phyloP scores from a whole-genome alignment of 2,113 vertebrate species.

The Ailurus styani region DNA sequence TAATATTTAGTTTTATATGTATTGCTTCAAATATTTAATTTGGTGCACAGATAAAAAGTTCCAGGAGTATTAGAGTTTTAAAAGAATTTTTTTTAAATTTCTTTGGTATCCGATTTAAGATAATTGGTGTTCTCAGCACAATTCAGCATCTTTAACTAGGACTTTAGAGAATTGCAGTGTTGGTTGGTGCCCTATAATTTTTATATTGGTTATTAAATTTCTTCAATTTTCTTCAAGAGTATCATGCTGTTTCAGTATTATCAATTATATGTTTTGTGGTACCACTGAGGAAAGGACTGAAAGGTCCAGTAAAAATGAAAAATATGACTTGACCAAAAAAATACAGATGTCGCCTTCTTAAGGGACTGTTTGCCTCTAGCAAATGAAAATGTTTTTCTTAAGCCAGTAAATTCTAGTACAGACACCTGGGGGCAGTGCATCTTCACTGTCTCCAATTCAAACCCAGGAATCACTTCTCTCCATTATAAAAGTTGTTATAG shows the following conservation, averaged over 20 bases:
- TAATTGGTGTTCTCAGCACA: background rate
- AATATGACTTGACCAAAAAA: background rate
- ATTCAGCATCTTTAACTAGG: background rate
- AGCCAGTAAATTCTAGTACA: conserved; percentile 15
- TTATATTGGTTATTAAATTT: background rate
- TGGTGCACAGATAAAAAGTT: background rate
- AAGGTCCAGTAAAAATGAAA: background rate
- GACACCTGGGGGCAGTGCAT: conserved; percentile 71
- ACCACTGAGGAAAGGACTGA: background rate
- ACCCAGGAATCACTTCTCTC: background rate
- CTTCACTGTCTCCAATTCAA: conserved; percentile 16
- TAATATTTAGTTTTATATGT: background rate
- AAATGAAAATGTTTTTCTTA: conserved; percentile 30
- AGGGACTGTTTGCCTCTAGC: background rate
- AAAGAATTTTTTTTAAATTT: background rate
- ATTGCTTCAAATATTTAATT: background rate
- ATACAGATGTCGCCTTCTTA: background rate
- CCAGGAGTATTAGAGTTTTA: background rate
- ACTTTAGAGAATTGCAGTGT: background rate
- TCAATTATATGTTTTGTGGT: background rate
- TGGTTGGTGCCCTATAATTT: background rate
- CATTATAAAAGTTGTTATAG: background rate
- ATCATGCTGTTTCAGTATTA: background rate
- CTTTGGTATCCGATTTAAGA: background rate
- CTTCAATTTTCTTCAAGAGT: background rate